These are phyloP conservation scores for Polyommatus iphigenia DNA, from an alignment of 2,888 invertebrate species.

Conservation along the genomic window DNA sequence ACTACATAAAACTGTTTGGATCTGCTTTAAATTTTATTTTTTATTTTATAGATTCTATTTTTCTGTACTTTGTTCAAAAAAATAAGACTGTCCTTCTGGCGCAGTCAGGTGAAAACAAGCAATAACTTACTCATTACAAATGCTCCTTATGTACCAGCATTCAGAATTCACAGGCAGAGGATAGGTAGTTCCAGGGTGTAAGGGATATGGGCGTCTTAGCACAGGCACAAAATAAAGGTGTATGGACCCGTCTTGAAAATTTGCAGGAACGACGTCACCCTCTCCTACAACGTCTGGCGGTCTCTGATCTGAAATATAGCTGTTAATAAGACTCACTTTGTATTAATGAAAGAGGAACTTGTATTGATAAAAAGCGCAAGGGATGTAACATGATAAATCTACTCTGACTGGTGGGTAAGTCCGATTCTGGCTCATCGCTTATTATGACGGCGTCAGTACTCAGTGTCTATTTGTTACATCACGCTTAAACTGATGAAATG, in stretches of 20 bases:
- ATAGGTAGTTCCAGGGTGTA: constrained; percentile 40
- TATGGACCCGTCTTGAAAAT: constrained; percentile 60
- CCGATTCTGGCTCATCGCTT: too few species aligned
- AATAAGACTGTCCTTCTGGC: too few species aligned
- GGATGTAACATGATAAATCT: too few species aligned
- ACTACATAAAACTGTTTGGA: background rate
- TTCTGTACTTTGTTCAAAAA: too few species aligned
- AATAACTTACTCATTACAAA: constrained; percentile 53
- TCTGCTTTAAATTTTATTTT: background rate
- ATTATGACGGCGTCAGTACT: too few species aligned
- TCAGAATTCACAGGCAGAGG: constrained; percentile 45
- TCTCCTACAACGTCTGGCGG: constrained; percentile 61
- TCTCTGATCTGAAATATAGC: constrained; percentile 34
- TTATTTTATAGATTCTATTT: too few species aligned
- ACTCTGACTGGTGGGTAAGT: too few species aligned
- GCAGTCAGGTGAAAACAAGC: background rate
- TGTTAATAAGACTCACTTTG: constrained; percentile 19
- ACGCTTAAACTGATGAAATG: too few species aligned
- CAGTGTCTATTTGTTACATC: too few species aligned
- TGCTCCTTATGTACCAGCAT: constrained; percentile 61
- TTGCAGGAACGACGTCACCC: constrained; percentile 60
- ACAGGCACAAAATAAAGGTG: constrained; percentile 63
- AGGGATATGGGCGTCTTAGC: constrained; percentile 43
- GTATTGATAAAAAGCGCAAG: background rate
- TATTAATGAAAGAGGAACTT: background rate